Percentiles rank a stretch among this genome's conserved stretches.
Conservation (phyloP, 2,797 vertebrate genomes). For the Sitta carolinensis region DNA sequence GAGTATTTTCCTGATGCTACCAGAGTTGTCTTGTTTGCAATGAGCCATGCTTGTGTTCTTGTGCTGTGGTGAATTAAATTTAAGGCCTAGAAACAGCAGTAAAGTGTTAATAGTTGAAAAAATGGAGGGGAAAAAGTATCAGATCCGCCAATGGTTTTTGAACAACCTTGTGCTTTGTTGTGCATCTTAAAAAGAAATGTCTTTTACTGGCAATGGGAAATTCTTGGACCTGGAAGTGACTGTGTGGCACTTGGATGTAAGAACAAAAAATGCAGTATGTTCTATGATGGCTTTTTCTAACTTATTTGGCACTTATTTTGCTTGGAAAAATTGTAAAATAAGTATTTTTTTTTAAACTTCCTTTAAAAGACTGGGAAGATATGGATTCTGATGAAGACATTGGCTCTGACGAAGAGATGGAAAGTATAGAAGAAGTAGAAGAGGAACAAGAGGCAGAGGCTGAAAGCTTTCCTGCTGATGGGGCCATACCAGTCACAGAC, state of each 20-base stretch:
- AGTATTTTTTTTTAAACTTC: neutral
- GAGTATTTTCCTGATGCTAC: neutral
- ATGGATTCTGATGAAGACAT: constrained; percentile 77
- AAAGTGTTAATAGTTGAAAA: neutral
- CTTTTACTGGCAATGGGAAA: neutral
- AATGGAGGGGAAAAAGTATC: neutral
- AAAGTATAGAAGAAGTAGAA: constrained; percentile 31
- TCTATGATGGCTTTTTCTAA: neutral
- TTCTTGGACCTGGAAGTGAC: neutral
- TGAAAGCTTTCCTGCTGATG: constrained; percentile 1
- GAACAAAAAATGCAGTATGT: neutral
- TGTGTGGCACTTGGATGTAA: neutral
- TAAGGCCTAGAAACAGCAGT: neutral
- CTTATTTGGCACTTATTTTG: neutral
- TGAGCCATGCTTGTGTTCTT: neutral
- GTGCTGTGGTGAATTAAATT: neutral
- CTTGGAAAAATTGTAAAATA: neutral
- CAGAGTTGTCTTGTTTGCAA: neutral
- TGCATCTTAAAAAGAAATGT: neutral
- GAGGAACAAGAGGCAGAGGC: neutral
- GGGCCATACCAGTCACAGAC: constrained; percentile 85
- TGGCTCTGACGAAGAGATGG: constrained; percentile 66
- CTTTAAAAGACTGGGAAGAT: constrained; percentile 80
- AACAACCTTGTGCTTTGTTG: neutral
- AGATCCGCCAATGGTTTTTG: neutral